Evolutionary conservation across 2,113 vertebrate genomes (phyloP).

Genomic region (Etheostoma spectabile): DNA sequence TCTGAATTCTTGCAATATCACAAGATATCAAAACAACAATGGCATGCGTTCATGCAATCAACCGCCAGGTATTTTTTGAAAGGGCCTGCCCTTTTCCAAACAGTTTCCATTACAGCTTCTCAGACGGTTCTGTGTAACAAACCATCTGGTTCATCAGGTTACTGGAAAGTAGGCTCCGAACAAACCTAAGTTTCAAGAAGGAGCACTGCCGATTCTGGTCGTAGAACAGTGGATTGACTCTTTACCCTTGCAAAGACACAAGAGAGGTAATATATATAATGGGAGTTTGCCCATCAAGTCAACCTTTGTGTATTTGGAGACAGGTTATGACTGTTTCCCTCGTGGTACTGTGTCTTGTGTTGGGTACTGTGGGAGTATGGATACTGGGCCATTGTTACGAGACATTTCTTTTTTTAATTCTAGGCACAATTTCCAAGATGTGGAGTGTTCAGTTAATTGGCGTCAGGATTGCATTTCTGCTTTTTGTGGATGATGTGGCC

Average conservation of each 20-base stretch:
- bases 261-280: background rate
- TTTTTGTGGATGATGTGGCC: background rate
- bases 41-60: too few relatives aligned
- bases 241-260: background rate
- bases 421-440: background rate
- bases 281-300: background rate
- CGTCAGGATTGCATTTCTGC: background rate
- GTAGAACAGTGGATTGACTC: background rate
- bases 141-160: too few relatives aligned
- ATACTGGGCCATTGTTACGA: background rate
- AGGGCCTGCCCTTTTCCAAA: too few relatives aligned
- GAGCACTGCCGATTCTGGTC: background rate
- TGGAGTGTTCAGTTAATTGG: background rate
- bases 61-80: too few relatives aligned
- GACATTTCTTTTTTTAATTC: background rate
- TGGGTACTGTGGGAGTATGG: background rate
- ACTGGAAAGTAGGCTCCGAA: background rate
- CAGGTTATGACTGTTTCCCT: background rate
- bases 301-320: too few relatives aligned
- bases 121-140: too few relatives aligned
- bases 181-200: background rate
- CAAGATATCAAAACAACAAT: too few relatives aligned
- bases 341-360: background rate
- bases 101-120: too few relatives aligned
- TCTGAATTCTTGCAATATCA: too few relatives aligned